Conservation (phyloP, 2,888 invertebrate species). For the Apodemia mormo region DNA sequence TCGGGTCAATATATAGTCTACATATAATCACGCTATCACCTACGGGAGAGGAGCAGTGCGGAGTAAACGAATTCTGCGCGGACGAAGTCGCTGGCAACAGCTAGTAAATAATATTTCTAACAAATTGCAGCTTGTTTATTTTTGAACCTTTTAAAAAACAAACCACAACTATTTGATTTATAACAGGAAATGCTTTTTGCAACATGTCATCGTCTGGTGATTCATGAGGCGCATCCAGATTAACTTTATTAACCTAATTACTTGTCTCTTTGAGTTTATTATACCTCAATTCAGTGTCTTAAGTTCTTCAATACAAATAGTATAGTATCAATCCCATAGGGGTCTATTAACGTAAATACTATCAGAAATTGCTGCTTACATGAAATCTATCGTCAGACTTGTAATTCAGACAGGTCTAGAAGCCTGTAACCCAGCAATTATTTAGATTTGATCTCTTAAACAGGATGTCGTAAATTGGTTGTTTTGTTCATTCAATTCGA, state of each 20-base stretch:
- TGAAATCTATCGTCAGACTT: conserved; percentile 32
- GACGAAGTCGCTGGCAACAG: too few species aligned
- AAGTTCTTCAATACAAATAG: too few species aligned
- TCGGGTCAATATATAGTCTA: too few species aligned
- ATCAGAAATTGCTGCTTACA: conserved; percentile 41
- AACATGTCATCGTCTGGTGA: conserved; percentile 48
- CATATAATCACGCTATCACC: too few species aligned
- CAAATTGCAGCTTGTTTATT: too few species aligned
- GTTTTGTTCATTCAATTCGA: conserved; percentile 40
- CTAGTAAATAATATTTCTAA: too few species aligned
- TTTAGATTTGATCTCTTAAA: conserved; percentile 57
- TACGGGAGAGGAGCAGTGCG: too few species aligned
- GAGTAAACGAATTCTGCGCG: too few species aligned
- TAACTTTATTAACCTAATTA: conserved; percentile 52
- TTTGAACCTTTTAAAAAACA: too few species aligned
- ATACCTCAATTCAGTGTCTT: too few species aligned
- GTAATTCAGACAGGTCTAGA: conserved; percentile 44
- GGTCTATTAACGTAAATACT: conserved; percentile 20
- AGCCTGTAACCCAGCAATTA: conserved; percentile 53
- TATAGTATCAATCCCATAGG: background rate
- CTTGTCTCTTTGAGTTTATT: conserved; percentile 24
- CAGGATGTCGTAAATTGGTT: conserved; percentile 63
- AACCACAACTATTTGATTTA: conserved; percentile 24
- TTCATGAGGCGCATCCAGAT: conserved; percentile 49
- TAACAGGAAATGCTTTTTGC: conserved; percentile 52